Evolutionary conservation across 2,113 vertebrate species (phyloP).

Genomic region (Noctilio leporinus): DNA sequence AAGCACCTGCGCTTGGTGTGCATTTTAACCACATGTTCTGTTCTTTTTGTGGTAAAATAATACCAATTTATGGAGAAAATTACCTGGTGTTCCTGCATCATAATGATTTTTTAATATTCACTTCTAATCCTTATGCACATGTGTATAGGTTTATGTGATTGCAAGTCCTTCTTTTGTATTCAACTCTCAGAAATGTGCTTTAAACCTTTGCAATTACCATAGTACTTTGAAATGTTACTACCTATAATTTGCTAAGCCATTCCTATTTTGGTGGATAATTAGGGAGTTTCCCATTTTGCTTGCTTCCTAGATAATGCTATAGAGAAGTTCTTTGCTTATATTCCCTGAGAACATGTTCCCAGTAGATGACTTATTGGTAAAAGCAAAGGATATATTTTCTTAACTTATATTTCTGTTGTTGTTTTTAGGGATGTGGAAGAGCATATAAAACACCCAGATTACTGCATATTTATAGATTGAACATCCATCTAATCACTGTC

Average conservation of each 20-base stretch:
- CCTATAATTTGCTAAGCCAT: not conserved
- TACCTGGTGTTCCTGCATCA: not conserved
- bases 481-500: not conserved
- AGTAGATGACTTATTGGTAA: not conserved
- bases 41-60: constrained; percentile 9
- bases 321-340: not conserved
- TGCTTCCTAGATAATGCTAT: not conserved
- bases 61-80: not conserved
- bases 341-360: not conserved
- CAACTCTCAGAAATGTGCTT: not conserved
- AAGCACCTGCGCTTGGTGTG: not conserved
- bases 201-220: not conserved
- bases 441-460: not conserved
- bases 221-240: not conserved
- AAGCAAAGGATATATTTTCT: not conserved
- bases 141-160: not conserved
- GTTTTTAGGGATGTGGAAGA: not conserved
- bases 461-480: not conserved
- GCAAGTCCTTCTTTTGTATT: not conserved
- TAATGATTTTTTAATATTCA: not conserved
- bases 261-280: constrained; percentile 2
- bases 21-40: not conserved
- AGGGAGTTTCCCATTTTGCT: not conserved
- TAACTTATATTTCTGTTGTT: not conserved
- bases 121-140: not conserved